Evolutionary conservation across 2,888 invertebrate species (phyloP).

Genomic region (Asteroscopus sphinx): DNA sequence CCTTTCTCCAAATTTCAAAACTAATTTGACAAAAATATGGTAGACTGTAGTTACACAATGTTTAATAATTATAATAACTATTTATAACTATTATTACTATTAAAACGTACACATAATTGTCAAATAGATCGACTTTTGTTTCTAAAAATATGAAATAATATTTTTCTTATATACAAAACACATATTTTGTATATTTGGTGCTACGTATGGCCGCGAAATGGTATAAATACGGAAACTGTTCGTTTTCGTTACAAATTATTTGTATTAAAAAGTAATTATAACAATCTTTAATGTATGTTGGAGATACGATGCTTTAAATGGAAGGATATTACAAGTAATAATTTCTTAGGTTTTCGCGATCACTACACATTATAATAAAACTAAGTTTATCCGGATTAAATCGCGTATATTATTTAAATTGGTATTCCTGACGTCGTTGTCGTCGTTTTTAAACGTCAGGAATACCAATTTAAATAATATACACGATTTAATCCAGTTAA

Average conservation of each 20-base stretch:
- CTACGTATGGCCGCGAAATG: slow-evolving; percentile 50
- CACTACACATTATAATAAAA: too few relatives aligned
- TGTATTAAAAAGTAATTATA: slow-evolving; percentile 5
- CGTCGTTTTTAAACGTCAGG: too few relatives aligned
- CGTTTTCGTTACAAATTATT: slow-evolving; percentile 4
- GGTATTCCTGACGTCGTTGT: too few relatives aligned
- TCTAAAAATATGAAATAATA: slow-evolving; percentile 41
- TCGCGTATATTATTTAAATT: too few relatives aligned
- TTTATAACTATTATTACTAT: slow-evolving; percentile 2
- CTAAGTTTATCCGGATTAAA: too few relatives aligned
- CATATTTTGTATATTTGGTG: slow-evolving; percentile 53
- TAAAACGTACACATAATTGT: slow-evolving; percentile 32
- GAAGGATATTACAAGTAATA: neutral
- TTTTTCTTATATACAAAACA: slow-evolving; percentile 41
- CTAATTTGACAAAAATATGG: neutral
- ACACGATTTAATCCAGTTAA: too few relatives aligned
- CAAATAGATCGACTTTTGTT: slow-evolving; percentile 29
- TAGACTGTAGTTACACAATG: slow-evolving; percentile 26
- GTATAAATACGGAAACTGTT: slow-evolving; percentile 21
- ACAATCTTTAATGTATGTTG: slow-evolving; percentile 5
- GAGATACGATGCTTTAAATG: slow-evolving; percentile 1
- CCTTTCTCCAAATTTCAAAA: neutral
- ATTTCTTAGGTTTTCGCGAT: too few relatives aligned
- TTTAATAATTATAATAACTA: too few relatives aligned
- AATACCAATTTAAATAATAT: too few relatives aligned